Evolutionary conservation across 2,113 vertebrate genomes (phyloP).

Genomic region (Gracilinanus agilis): DNA sequence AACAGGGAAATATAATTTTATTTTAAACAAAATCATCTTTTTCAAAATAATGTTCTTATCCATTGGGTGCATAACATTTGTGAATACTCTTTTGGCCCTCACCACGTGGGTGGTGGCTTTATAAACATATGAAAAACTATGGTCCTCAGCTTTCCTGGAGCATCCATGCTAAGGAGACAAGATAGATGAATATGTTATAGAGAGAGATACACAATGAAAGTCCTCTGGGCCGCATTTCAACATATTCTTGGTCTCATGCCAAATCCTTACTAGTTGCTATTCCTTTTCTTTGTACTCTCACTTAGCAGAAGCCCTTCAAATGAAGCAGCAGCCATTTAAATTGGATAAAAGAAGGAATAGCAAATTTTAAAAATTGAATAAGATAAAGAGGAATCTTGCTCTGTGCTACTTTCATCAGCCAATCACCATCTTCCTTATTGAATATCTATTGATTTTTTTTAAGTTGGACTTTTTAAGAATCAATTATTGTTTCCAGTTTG

Average conservation of each 20-base stretch:
- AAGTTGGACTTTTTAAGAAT: neutral
- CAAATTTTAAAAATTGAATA: constrained; percentile 13
- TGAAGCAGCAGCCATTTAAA: constrained; percentile 10
- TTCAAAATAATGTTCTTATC: constrained; percentile 53
- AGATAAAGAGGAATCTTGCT: constrained; percentile 38
- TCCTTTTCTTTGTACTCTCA: constrained; percentile 15
- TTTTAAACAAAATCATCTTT: constrained; percentile 49
- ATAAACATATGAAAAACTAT: constrained; percentile 39
- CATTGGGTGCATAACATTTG: constrained; percentile 53
- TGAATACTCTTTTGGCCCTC: neutral
- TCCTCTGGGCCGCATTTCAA: neutral
- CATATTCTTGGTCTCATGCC: neutral
- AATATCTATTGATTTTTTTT: neutral
- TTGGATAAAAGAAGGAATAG: constrained; percentile 24
- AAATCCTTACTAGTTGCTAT: neutral
- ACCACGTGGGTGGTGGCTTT: constrained; percentile 12
- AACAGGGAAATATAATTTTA: constrained; percentile 52
- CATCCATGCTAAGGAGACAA: constrained; percentile 8
- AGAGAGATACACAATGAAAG: constrained; percentile 6
- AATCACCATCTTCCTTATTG: neutral
- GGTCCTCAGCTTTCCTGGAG: neutral
- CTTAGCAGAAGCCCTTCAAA: constrained; percentile 12
- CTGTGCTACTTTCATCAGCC: neutral
- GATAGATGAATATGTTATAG: neutral
- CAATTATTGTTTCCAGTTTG: neutral